Evolutionary conservation across 2,797 vertebrate species (phyloP).

Genomic region (Centropyge bicolor): DNA sequence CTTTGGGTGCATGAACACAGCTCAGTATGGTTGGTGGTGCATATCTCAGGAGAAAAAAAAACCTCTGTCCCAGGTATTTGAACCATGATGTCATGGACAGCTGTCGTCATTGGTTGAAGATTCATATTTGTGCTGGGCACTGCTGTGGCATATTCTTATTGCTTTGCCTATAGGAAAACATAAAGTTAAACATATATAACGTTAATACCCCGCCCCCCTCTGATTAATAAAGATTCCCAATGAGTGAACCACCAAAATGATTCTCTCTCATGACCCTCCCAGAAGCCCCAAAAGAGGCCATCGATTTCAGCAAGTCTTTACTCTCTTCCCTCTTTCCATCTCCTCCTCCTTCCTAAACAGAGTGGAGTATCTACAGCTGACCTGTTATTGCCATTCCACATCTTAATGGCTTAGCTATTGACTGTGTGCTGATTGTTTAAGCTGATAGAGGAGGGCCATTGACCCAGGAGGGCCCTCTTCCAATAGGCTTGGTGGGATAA

Average conservation of each 20-base stretch:
- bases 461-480: conserved; percentile 69
- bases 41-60: too few species aligned
- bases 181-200: too few species aligned
- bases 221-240: conserved; percentile 77
- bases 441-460: conserved; percentile 70
- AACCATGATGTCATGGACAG: background rate
- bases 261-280: conserved; percentile 44
- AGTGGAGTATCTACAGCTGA: conserved; percentile 37
- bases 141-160: background rate
- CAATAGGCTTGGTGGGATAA: conserved; percentile 71
- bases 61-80: background rate
- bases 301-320: conserved; percentile 70
- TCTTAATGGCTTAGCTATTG: conserved; percentile 80
- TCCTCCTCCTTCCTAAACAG: conserved; percentile 31
- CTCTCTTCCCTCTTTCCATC: conserved; percentile 14
- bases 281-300: conserved; percentile 69
- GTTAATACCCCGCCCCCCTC: conserved; percentile 36
- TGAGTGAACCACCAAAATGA: conserved; percentile 67
- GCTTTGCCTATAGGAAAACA: background rate
- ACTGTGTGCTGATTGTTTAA: conserved; percentile 81
- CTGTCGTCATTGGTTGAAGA: background rate
- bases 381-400: conserved; percentile 63
- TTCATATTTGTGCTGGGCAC: background rate
- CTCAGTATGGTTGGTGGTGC: background rate
- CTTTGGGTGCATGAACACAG: too few species aligned